Evolutionary conservation across 1,140 invertebrate genomes (phyloP), one percentile per base, ranked within the genome.

Genomic region (Artemia franciscana): DNA sequence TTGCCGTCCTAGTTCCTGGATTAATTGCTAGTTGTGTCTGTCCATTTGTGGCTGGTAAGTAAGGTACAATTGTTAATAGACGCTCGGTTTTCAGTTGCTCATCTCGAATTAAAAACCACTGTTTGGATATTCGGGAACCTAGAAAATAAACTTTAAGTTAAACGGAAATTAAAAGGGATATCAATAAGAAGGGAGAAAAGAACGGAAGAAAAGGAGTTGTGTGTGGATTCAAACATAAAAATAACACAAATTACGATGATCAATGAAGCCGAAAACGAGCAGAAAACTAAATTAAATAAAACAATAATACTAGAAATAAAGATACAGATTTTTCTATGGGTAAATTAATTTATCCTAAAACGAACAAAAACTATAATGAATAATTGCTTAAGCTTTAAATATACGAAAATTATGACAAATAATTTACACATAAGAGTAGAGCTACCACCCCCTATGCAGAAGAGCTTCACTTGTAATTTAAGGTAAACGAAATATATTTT

Each of bases 41-140:
- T 77, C 67, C 67, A 26, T 66, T 66, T 24, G 28, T 28, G 28
- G 56, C 18, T 64, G 76, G 71, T 63, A 76, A 78, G 39, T 81
- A 72, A 4, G 83, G 83, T 65, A 87, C 80, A 67, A 91, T 75
- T 2, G 84, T 88, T 60, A 92, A 73, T 57, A 93, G 75, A 64
- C 87, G 79, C 70, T 91, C 87, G 2, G 87, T 86, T 73, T 85
- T 85, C 27, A 86, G 78, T 25, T 79, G 79, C 57, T 78, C 80
- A 73, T 92, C 89, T 67, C 80, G 80, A 25, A 92, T 83, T 25
- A 85, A 79, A 72, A 91, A 91, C 88, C 89, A 93, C 69, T 89
- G 82, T 70, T 91, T 91, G 70, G 85, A 84, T 57, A 84, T 75
- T 65, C 88, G 76, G 24, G 84, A 88, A 5, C 88, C 81, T 82